phyloP scores from a whole-genome alignment of 2,113 vertebrate genomes.

The Brachypteracias leptosomus region DNA sequence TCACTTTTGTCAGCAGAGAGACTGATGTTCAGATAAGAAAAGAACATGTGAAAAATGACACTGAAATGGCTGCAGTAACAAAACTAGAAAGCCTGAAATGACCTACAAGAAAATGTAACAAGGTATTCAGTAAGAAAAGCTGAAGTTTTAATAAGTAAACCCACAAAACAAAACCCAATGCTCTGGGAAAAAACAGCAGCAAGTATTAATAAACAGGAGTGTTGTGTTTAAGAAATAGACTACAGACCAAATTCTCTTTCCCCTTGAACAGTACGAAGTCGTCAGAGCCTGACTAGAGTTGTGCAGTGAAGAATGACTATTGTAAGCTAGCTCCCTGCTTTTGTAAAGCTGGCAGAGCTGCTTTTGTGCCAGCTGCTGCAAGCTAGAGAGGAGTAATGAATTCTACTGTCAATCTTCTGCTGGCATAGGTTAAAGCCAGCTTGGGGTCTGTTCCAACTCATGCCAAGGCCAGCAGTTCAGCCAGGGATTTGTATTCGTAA shows the following conservation, averaged over 20 bases:
- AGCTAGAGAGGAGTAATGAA: slow-evolving; percentile 49
- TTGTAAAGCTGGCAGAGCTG: slow-evolving; percentile 42
- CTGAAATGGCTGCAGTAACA: background rate
- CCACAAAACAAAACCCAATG: background rate
- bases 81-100: background rate
- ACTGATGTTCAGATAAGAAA: background rate
- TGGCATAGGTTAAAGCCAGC: slow-evolving; percentile 31
- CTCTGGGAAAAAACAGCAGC: background rate
- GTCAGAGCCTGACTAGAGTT: slow-evolving; percentile 24
- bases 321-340: slow-evolving; percentile 32
- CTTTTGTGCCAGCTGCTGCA: slow-evolving; percentile 55
- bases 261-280: background rate
- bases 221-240: background rate
- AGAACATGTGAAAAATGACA: background rate
- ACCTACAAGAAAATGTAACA: background rate
- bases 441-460: slow-evolving; percentile 38
- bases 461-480: slow-evolving; percentile 37
- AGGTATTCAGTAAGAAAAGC: background rate
- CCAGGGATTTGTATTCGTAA: slow-evolving; percentile 37
- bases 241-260: background rate
- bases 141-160: background rate
- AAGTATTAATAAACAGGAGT: background rate
- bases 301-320: slow-evolving; percentile 40
- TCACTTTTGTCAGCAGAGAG: background rate
- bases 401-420: slow-evolving; percentile 52